Evolutionary conservation across 2,113 vertebrate genomes (phyloP).

Genomic region (Sinocyclocheilus anshuiensis): DNA sequence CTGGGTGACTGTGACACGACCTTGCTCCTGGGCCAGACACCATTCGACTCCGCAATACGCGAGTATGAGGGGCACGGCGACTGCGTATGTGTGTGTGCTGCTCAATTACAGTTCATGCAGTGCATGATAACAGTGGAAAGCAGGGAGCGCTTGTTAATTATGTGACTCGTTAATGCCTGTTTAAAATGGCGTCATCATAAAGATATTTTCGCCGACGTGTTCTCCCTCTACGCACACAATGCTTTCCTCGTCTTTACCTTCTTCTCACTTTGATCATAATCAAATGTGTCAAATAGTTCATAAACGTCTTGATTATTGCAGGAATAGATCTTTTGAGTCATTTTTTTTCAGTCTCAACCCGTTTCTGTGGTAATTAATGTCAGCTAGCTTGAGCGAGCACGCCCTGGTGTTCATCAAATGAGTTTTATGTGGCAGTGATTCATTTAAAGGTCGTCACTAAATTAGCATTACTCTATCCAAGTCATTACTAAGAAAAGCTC

Average conservation of each 20-base stretch:
- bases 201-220: neutral
- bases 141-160: conserved; percentile 16
- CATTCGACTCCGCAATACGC: conserved; percentile 21
- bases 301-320: conserved; percentile 43
- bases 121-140: conserved; percentile 9
- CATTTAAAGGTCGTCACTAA: conserved; percentile 39
- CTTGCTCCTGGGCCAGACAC: conserved; percentile 57
- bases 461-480: conserved; percentile 40
- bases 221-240: neutral
- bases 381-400: conserved; percentile 13
- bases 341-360: conserved; percentile 9
- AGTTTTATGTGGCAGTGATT: conserved; percentile 47
- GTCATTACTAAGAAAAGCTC: conserved; percentile 37
- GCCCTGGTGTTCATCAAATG: conserved; percentile 42
- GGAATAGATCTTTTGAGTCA: conserved; percentile 27
- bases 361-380: conserved; percentile 40
- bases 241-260: neutral
- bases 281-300: conserved; percentile 32
- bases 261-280: conserved; percentile 19
- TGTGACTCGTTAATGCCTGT: conserved; percentile 11
- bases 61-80: neutral
- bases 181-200: conserved; percentile 8
- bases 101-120: conserved; percentile 27
- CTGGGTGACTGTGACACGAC: conserved; percentile 52
- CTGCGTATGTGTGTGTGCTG: neutral